Evolutionary conservation across 2,888 invertebrate genomes (phyloP).

Genomic region (Schizaphis graminum): DNA sequence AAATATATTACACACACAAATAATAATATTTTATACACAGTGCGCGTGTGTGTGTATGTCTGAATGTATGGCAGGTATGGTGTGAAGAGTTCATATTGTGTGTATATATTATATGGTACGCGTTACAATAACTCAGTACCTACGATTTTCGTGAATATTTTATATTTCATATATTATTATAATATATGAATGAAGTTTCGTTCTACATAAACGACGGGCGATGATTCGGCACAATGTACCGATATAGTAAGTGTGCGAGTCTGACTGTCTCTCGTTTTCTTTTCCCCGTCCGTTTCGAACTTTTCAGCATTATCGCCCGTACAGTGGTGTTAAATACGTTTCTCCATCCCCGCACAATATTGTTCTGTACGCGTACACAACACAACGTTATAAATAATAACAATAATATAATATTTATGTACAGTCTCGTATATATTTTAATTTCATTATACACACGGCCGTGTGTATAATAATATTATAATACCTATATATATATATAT

Average conservation of each 20-base stretch:
- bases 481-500: neutral
- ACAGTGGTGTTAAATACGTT: neutral
- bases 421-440: neutral
- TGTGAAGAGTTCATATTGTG: neutral
- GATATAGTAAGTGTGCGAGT: neutral
- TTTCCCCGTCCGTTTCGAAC: neutral
- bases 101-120: neutral
- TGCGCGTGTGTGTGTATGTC: neutral
- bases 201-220: neutral
- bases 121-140: neutral
- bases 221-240: constrained; percentile 41
- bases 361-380: neutral
- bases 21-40: neutral
- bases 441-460: neutral
- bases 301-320: neutral
- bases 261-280: neutral
- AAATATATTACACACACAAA: neutral
- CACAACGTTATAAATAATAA: neutral
- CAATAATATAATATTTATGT: neutral
- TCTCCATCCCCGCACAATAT: neutral
- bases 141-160: neutral
- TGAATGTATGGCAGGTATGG: neutral
- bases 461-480: neutral
- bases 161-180: too few species aligned
- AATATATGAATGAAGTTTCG: neutral